Evolutionary conservation across 2,888 invertebrate genomes (phyloP), one percentile per base, ranked within the genome.

Genomic region (Eumacrocentrus americanus): DNA sequence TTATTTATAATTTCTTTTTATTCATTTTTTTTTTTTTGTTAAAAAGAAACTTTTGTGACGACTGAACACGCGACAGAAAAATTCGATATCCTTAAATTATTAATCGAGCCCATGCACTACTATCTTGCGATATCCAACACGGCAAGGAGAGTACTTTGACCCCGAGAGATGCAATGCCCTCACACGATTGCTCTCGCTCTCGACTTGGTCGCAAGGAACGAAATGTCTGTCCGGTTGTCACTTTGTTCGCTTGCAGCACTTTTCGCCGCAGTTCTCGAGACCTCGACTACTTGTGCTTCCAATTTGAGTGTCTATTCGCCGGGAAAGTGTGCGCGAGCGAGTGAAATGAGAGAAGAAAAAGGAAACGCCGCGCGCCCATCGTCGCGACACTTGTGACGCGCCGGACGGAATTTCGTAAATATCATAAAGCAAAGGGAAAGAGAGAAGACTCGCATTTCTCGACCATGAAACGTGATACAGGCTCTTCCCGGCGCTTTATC

Each of bases 391-490:
- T 37, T 29, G 35, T 44, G 58, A 56, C 53, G 57, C 34, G 53
- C 58, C 55, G 48, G 54, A 38, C 53, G 63, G 60, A 67, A 64
- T 69, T 66, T 54, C 18, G 63, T 61, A 64, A 65, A 66, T 63
- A 67, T 67, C 63, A 61, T 64, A 61, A 67, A 67, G 63, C 65
- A 61, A 46, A 42, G 59, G 62, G 9, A 29, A 29, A 62, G 55
- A 53, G 58, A 60, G 52, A 59, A 40, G n/a, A 62, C 40, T 55
- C 57, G 56, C 52, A 53, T 59, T 6, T 54, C 60, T 65, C 58
- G 69, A 62, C 62, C 65, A 64, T 69, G 75, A 73, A 75, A 75
- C 65, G 64, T 63, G 73, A 74, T 72, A 73, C 40, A 64, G 66
- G 67, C 58, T 62, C 65, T 63, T 58, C 56, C 50, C 59, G 58